phyloP scores from a whole-genome alignment of 2,113 vertebrate species.

The Isichthys henryi region DNA sequence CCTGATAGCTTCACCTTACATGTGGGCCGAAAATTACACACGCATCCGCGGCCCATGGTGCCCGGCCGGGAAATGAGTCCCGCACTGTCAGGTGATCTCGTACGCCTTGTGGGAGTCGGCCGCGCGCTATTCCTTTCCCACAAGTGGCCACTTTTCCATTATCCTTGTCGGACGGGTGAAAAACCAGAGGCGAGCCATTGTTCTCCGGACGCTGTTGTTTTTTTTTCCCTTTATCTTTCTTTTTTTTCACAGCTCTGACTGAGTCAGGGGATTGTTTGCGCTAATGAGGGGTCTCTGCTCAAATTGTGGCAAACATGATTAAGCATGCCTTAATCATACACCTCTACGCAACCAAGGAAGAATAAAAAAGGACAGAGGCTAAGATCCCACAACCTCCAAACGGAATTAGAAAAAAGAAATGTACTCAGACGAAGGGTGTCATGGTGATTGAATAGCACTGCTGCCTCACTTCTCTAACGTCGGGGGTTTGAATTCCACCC shows the following conservation, averaged over 20 bases:
- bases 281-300: neutral
- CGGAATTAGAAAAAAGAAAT: neutral
- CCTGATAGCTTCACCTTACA: neutral
- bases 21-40: neutral
- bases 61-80: neutral
- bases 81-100: neutral
- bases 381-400: neutral
- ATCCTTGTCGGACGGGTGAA: neutral
- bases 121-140: neutral
- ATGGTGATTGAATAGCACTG: neutral
- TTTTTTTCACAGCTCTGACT: neutral
- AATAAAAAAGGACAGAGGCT: neutral
- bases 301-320: neutral
- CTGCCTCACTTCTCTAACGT: neutral
- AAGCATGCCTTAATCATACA: neutral
- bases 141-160: slow-evolving; percentile 1
- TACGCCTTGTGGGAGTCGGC: neutral
- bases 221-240: neutral
- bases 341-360: neutral
- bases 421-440: neutral
- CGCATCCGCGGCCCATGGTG: neutral
- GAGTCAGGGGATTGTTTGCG: neutral
- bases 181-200: neutral
- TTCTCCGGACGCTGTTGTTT: neutral
- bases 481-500: neutral